Percentiles rank a stretch among this genome's conserved stretches.
Evolutionary conservation across 2,113 vertebrate genomes (phyloP).

Genomic region (Erinaceus europaeus): DNA sequence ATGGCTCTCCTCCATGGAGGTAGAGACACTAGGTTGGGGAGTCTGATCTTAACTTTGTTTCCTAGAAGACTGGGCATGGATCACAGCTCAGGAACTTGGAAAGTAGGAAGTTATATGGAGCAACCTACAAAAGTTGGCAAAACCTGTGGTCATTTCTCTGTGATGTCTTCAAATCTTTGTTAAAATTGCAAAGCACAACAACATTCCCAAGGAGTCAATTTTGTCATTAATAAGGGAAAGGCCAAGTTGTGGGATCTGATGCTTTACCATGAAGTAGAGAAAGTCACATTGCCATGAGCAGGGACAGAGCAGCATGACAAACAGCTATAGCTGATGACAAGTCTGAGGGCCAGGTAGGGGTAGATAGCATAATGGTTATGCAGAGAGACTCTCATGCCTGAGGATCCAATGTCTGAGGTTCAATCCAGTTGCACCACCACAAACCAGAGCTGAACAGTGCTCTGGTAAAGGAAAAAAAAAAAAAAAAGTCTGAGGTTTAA

Average conservation of each 20-base stretch:
- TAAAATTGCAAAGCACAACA: neutral
- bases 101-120: too few species aligned
- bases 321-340: neutral
- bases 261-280: neutral
- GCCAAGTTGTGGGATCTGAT: neutral
- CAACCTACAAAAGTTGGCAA: neutral
- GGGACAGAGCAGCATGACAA: neutral
- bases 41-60: neutral
- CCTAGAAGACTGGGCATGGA: neutral
- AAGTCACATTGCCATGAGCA: too few species aligned
- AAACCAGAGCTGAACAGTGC: too few species aligned
- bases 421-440: too few species aligned
- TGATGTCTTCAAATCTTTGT: neutral
- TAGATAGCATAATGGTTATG: too few species aligned
- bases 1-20: neutral
- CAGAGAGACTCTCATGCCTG: too few species aligned
- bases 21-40: neutral
- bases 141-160: neutral
- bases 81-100: neutral
- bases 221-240: neutral
- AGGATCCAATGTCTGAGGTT: too few species aligned
- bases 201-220: neutral
- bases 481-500: too few species aligned
- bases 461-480: too few species aligned
- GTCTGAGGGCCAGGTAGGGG: neutral